phyloP scores from a whole-genome alignment of 2,113 vertebrate species.

The Astur gentilis region DNA sequence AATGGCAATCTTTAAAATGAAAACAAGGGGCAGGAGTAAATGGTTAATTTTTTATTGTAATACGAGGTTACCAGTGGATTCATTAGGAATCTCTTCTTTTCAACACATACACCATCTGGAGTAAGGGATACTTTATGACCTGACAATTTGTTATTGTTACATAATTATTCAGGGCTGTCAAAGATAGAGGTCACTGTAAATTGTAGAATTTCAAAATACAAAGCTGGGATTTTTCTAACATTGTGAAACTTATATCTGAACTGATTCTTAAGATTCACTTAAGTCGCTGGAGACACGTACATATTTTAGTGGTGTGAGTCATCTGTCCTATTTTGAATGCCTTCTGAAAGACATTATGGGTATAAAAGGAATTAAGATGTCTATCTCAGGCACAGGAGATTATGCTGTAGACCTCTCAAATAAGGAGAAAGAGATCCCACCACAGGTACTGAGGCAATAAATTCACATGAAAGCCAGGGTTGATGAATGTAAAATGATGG shows the following conservation, averaged over 20 bases:
- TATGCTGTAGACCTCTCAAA: neutral
- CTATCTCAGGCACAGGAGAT: neutral
- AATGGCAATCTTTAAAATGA: neutral
- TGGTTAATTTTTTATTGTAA: neutral
- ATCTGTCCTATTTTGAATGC: neutral
- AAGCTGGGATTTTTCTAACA: neutral
- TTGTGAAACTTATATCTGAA: neutral
- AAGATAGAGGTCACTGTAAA: neutral
- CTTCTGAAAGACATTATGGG: neutral
- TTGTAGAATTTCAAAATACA: neutral
- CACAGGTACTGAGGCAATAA: neutral
- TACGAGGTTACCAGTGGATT: neutral
- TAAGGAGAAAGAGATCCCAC: neutral
- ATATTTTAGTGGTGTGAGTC: neutral
- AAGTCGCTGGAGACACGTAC: rapidly evolving
- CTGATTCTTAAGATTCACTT: neutral
- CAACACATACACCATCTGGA: neutral
- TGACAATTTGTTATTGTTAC: neutral
- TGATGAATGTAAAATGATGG: neutral
- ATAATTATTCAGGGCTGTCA: neutral
- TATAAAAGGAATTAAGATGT: neutral
- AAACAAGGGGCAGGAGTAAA: neutral
- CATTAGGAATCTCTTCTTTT: neutral
- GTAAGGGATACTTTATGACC: neutral
- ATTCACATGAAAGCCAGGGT: neutral